phyloP scores from a whole-genome alignment of 2,888 invertebrate species.

The Lochmaea capreae region DNA sequence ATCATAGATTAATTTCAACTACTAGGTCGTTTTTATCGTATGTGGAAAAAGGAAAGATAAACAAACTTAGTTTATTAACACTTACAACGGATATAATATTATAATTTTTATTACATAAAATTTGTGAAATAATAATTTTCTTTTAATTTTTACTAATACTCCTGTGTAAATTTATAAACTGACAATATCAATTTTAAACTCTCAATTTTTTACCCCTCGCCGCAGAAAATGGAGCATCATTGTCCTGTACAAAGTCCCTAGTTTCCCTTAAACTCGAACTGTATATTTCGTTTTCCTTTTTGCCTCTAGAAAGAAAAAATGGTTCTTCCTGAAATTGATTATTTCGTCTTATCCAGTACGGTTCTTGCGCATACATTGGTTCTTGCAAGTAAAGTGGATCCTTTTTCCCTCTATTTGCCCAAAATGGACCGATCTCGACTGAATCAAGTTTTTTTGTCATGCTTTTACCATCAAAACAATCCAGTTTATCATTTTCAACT shows the following conservation, averaged over 20 bases:
- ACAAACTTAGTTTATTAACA: not conserved
- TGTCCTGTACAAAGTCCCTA: conserved; percentile 63
- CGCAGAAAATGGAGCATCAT: conserved; percentile 69
- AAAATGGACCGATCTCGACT: conserved; percentile 64
- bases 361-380: conserved; percentile 69
- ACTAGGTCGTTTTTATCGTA: no score
- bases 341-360: conserved; percentile 68
- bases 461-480: conserved; percentile 46
- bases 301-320: conserved; percentile 61
- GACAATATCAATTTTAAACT: conserved; percentile 21
- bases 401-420: conserved; percentile 68
- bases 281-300: conserved; percentile 58
- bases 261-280: conserved; percentile 56
- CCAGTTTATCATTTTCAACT: conserved; percentile 50
- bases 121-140: conserved; percentile 25
- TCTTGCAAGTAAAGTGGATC: conserved; percentile 60
- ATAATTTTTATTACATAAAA: not conserved
- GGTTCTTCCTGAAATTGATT: conserved; percentile 53
- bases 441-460: conserved; percentile 52
- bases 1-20: no score
- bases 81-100: not conserved
- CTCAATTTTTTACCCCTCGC: conserved; percentile 68
- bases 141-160: not conserved
- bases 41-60: not conserved
- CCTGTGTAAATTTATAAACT: not conserved